Percentiles rank a stretch among this genome's conserved stretches.
Evolutionary conservation across 2,888 invertebrate species (phyloP).

Genomic region (Melanargia galathea): DNA sequence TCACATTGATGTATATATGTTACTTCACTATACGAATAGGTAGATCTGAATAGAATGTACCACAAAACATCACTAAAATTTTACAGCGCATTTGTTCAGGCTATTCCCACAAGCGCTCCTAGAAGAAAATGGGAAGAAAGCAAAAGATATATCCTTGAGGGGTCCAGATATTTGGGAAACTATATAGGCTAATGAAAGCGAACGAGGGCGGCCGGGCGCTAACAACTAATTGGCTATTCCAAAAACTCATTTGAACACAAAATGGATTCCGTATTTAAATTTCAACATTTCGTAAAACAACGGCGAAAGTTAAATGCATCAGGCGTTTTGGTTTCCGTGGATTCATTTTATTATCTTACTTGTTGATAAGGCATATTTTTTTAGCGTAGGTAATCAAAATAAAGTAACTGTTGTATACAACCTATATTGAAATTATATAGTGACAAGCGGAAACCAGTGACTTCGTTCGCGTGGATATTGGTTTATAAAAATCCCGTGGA

Average conservation of each 20-base stretch:
- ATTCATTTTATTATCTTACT: slow-evolving; percentile 46
- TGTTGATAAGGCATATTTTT: slow-evolving; percentile 22
- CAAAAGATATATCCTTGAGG: slow-evolving; percentile 77
- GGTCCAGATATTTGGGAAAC: slow-evolving; percentile 80
- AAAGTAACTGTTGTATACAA: too few relatives aligned
- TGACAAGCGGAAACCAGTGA: too few relatives aligned
- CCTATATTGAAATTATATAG: too few relatives aligned
- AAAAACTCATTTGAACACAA: slow-evolving; percentile 82
- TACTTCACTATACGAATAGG: too few relatives aligned
- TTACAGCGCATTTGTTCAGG: slow-evolving; percentile 65
- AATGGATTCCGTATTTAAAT: slow-evolving; percentile 82
- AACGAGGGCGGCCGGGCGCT: slow-evolving; percentile 80
- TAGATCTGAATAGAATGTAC: slow-evolving; percentile 42
- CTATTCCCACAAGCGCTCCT: slow-evolving; percentile 63
- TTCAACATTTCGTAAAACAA: slow-evolving; percentile 79
- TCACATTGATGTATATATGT: too few relatives aligned
- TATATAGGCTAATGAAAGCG: slow-evolving; percentile 82
- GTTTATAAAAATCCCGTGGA: too few relatives aligned
- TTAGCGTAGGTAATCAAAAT: too few relatives aligned
- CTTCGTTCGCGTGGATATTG: too few relatives aligned
- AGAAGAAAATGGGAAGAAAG: slow-evolving; percentile 76
- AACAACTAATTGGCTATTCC: slow-evolving; percentile 83
- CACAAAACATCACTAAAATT: slow-evolving; percentile 70
- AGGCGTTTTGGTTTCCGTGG: slow-evolving; percentile 60
- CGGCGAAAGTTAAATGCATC: slow-evolving; percentile 75